Percentiles rank a stretch among this genome's conserved stretches.
Evolutionary conservation across 2,113 vertebrate genomes (phyloP).

Genomic region (Eira barbara): DNA sequence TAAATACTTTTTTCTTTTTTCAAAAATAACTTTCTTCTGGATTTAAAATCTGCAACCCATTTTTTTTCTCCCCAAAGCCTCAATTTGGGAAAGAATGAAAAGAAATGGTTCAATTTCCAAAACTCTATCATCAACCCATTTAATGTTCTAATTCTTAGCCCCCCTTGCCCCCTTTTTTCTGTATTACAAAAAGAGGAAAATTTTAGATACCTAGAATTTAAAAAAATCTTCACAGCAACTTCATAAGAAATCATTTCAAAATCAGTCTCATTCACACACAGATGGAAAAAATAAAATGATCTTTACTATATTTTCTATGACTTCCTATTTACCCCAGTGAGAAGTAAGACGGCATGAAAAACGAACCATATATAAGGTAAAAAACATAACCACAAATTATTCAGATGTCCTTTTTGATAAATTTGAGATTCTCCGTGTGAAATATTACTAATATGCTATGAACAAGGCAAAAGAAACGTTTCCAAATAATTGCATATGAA

Average conservation of each 20-base stretch:
- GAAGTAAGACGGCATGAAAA: background rate
- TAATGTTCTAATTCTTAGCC: background rate
- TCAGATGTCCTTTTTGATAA: background rate
- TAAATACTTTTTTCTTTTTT: background rate
- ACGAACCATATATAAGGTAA: background rate
- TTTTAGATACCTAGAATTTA: background rate
- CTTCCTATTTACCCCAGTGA: background rate
- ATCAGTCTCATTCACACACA: background rate
- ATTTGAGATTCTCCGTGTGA: background rate
- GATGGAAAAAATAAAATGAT: background rate
- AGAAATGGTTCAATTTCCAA: background rate
- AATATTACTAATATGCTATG: background rate
- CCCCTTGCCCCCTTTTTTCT: background rate
- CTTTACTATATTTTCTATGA: background rate
- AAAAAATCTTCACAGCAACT: background rate
- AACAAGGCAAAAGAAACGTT: background rate
- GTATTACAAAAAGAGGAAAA: background rate
- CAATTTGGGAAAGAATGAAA: background rate
- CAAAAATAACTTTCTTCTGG: background rate
- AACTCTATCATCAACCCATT: background rate
- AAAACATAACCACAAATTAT: background rate
- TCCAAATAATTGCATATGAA: background rate
- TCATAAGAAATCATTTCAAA: background rate
- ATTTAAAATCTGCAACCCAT: background rate
- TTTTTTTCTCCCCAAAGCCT: background rate